phyloP scores from a whole-genome alignment of 2,113 vertebrate species.

The Corynorhinus townsendii region DNA sequence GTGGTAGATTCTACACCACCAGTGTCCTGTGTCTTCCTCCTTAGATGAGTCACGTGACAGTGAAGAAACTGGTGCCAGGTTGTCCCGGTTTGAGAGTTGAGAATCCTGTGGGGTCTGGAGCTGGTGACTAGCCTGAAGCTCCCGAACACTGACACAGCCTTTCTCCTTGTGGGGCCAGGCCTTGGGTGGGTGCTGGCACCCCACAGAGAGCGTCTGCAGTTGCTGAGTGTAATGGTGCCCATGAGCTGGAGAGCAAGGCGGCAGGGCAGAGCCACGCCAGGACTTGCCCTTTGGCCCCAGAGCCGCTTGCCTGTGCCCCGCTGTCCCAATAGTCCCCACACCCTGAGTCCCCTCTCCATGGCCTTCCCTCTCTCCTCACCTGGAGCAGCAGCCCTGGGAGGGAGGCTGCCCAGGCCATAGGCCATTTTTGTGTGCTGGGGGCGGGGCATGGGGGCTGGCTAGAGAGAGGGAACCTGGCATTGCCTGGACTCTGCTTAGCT shows the following conservation, averaged over 20 bases:
- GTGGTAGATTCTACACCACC: neutral
- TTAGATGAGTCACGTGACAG: neutral
- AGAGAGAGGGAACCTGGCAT: neutral
- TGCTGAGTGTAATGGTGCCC: neutral
- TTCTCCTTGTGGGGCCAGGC: neutral
- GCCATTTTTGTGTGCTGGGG: neutral
- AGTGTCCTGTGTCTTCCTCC: neutral
- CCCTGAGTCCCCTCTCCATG: fast-evolving
- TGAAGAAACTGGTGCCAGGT: neutral
- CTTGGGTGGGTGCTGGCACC: fast-evolving
- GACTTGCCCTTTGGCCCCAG: neutral
- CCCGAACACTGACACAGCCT: fast-evolving
- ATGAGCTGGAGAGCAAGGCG: neutral
- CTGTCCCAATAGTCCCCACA: too few species aligned
- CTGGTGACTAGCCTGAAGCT: neutral
- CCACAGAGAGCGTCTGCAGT: neutral
- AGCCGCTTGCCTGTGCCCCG: fast-evolving
- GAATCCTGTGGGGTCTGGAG: neutral
- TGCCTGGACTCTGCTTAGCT: neutral
- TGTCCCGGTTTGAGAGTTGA: neutral
- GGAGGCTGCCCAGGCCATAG: fast-evolving
- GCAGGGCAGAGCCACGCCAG: neutral
- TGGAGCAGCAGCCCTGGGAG: neutral
- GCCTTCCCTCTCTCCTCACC: neutral
- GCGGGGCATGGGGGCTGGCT: fast-evolving